Percentiles rank a stretch among this genome's conserved stretches.
phyloP scores from a whole-genome alignment of 23 tunicate genomes.

The Botrylloides violaceus region DNA sequence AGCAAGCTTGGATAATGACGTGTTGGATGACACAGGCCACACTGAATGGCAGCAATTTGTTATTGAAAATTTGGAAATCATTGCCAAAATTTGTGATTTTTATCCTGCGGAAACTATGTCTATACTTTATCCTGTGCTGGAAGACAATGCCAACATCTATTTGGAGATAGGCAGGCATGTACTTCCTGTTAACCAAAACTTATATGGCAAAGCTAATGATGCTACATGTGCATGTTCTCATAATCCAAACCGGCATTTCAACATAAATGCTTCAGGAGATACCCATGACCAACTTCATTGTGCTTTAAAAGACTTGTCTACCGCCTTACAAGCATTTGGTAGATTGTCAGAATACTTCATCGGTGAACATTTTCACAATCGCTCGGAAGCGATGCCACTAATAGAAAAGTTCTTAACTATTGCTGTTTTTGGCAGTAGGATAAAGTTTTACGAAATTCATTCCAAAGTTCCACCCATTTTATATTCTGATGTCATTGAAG shows the following conservation, averaged over 20 bases:
- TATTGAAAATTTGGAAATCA: conserved; percentile 73
- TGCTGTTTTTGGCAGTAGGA: conserved; percentile 26
- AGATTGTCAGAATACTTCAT: conserved; percentile 62
- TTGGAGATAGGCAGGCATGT: conserved; percentile 42
- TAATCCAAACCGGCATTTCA: conserved; percentile 23
- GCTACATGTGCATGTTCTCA: not conserved
- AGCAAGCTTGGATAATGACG: conserved; percentile 40
- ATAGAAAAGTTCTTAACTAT: conserved; percentile 57
- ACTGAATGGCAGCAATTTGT: conserved; percentile 83
- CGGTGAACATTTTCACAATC: conserved; percentile 24
- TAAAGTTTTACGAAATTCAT: conserved; percentile 28
- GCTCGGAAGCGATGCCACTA: conserved; percentile 28
- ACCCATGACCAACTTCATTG: conserved; percentile 23
- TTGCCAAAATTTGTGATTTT: conserved; percentile 60
- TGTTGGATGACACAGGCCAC: conserved; percentile 71
- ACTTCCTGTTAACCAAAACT: conserved; percentile 16
- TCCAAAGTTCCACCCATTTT: conserved; percentile 27
- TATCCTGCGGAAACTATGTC: conserved; percentile 60
- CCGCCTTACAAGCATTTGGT: conserved; percentile 65
- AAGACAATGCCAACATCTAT: conserved; percentile 56
- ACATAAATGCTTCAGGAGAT: not conserved
- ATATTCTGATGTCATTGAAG: conserved; percentile 47
- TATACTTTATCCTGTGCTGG: conserved; percentile 52
- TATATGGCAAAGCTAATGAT: conserved; percentile 15
- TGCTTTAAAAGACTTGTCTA: conserved; percentile 46